Evolutionary conservation across 2,113 vertebrate genomes (phyloP).

Genomic region (Scomber japonicus): DNA sequence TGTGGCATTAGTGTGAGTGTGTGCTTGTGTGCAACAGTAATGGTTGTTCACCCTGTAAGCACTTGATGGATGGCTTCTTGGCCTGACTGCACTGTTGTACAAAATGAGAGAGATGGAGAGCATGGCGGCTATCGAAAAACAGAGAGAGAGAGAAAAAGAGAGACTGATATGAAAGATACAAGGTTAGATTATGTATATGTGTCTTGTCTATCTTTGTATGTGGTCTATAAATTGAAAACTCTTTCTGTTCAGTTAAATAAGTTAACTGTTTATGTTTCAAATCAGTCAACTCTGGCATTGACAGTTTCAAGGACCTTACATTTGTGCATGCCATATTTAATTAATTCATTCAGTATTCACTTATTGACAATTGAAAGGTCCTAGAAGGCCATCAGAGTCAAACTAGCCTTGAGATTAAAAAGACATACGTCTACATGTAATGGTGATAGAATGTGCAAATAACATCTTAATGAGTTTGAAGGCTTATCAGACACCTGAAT

Average conservation of each 20-base stretch:
- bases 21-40: slow-evolving; percentile 10
- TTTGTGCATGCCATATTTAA: too few species aligned
- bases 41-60: slow-evolving; percentile 51
- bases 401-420: too few species aligned
- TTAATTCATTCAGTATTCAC: too few species aligned
- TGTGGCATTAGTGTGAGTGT: slow-evolving; percentile 6
- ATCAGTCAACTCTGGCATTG: too few species aligned
- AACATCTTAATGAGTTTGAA: neutral
- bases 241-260: too few species aligned
- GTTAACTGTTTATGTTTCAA: too few species aligned
- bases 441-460: neutral
- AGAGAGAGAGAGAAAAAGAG: neutral
- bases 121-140: neutral
- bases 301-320: too few species aligned
- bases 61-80: slow-evolving; percentile 61
- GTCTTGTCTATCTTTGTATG: too few species aligned
- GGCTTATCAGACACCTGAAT: neutral
- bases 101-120: slow-evolving; percentile 10
- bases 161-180: neutral
- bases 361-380: too few species aligned
- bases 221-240: too few species aligned
- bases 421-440: neutral
- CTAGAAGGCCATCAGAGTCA: too few species aligned
- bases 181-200: too few species aligned
- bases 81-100: slow-evolving; percentile 7